A percentile compares a stretch with the other conserved stretches of the same genome.
phyloP scores from a whole-genome alignment of 2,888 invertebrate genomes.

The Pristionchus maxplancki region DNA sequence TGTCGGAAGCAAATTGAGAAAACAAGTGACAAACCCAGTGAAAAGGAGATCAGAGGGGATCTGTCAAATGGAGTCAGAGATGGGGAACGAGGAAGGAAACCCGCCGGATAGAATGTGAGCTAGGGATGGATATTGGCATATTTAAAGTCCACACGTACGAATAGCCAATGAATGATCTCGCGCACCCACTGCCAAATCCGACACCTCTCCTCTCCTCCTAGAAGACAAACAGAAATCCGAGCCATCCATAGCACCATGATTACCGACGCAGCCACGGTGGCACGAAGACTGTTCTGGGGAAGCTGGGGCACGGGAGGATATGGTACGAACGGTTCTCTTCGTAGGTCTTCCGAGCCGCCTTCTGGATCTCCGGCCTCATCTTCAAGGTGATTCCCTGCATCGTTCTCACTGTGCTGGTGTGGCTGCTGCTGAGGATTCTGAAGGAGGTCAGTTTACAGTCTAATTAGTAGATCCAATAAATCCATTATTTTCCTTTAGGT shows the following conservation, averaged over 20 bases:
- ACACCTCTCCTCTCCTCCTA: neutral
- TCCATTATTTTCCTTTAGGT: slow-evolving; percentile 58
- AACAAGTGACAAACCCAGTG: slow-evolving; percentile 18
- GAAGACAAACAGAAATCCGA: slow-evolving; percentile 14
- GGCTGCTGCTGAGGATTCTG: slow-evolving; percentile 79
- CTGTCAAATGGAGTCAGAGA: neutral
- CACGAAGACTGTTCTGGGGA: neutral
- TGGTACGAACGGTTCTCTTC: slow-evolving; percentile 33
- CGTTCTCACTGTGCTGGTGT: slow-evolving; percentile 79
- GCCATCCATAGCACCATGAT: neutral
- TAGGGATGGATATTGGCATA: neutral
- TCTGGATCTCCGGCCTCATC: slow-evolving; percentile 76
- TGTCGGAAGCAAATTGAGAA: neutral
- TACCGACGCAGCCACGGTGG: slow-evolving; percentile 1
- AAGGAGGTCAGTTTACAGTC: slow-evolving; percentile 69
- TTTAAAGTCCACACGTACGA: neutral
- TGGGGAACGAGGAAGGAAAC: neutral
- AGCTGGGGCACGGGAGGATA: too few relatives aligned
- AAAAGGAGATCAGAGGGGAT: neutral
- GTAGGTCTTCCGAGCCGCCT: slow-evolving; percentile 73
- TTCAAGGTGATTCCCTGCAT: slow-evolving; percentile 79
- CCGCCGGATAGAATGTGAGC: too few relatives aligned
- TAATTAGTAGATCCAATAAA: neutral
- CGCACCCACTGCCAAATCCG: neutral
- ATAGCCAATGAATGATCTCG: neutral